Percentiles rank a stretch among this genome's conserved stretches.
phyloP scores from a whole-genome alignment of 2,888 invertebrate species.

The Hypsopygia costalis region DNA sequence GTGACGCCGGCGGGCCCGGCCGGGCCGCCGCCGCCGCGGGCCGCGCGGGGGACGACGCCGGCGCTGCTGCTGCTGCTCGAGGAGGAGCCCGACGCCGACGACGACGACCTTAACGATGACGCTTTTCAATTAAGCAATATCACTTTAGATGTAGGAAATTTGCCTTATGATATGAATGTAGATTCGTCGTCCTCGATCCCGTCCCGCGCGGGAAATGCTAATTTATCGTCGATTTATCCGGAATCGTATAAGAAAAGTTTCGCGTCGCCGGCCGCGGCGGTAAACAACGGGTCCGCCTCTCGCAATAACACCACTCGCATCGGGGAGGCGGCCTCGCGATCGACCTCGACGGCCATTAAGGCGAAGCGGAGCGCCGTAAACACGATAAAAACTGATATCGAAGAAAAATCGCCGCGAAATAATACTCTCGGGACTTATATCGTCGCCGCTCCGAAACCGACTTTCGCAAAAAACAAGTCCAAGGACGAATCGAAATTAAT shows the following conservation, averaged over 20 bases:
- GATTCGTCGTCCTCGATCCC: constrained; percentile 13
- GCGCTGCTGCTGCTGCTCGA: constrained; percentile 29
- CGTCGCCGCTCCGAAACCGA: constrained; percentile 8
- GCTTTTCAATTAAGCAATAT: constrained; percentile 29
- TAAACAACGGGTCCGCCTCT: constrained; percentile 17
- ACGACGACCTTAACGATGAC: constrained; percentile 7
- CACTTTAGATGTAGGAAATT: constrained; percentile 28
- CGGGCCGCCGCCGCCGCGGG: constrained; percentile 14
- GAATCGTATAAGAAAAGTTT: constrained; percentile 26
- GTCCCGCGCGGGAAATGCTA: constrained; percentile 18
- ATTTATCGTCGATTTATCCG: constrained; percentile 25
- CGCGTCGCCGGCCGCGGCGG: constrained; percentile 18
- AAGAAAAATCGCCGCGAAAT: constrained; percentile 13
- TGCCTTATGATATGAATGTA: constrained; percentile 16
- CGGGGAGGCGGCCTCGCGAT: constrained; percentile 14
- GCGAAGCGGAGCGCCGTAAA: constrained; percentile 18
- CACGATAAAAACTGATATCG: constrained; percentile 21
- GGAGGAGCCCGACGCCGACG: constrained; percentile 15
- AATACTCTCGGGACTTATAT: constrained; percentile 9
- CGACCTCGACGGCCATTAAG: constrained; percentile 17
- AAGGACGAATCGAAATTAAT: constrained; percentile 9
- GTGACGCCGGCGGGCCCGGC: constrained; percentile 25
- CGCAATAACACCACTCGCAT: constrained; percentile 19
- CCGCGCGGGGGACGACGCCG: constrained; percentile 13
- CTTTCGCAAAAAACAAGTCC: constrained; percentile 9